Base-by-base conservation (phyloP, 2,797 vertebrate species). In the Otolemur crassicaudatus region DNA sequence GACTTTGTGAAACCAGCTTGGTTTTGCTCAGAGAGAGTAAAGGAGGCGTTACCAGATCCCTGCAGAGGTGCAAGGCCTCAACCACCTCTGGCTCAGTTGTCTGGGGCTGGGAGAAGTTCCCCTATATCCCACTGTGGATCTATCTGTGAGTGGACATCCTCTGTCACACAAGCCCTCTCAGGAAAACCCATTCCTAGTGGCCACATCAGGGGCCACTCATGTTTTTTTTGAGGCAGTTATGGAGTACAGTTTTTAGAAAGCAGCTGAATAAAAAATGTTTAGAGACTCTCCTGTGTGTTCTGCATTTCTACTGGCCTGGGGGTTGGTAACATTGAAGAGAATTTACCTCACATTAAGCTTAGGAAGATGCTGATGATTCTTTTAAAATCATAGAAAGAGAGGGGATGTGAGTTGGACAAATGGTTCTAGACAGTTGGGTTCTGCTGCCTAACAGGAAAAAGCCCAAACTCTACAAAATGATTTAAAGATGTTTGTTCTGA, bases 251-350 rank as follows among this genome's bases (percentile, higher is more conserved):
- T 84, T 83, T 72, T 25, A 23, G 73, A 76, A 23, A 12, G 77
- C 34, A 82, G 37, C 31, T 58, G 37, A 95, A 95, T 94, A 95
- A 92, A 94, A 95, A 92, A 94, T 23, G 29, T 80, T 75, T 40
- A 37, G 46, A 86, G n/a, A n/a, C 0, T 31, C 9, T 2, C 12
- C 5, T 27, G 25, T 72, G 34, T 25, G 56, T 84, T 61, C 61
- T 87, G 17, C 27, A 7, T 60, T 27, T 89, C 56, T 85, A 2
- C 58, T 85, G 37, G 19, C 25, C 25, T 67, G 75, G 63, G 37
- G 22, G 1, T 4, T 81, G 73, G 80, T 23, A 46, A 82, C 69
- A 5, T 17, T 20, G 56, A 58, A 76, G 56, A 46, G 49, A 82
- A 31, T 13, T 49, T 76, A 37, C 12, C 79, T 91, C 73, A 53